Base-by-base conservation (phyloP, 1,140 invertebrate genomes). In the Cephus cinctus region DNA sequence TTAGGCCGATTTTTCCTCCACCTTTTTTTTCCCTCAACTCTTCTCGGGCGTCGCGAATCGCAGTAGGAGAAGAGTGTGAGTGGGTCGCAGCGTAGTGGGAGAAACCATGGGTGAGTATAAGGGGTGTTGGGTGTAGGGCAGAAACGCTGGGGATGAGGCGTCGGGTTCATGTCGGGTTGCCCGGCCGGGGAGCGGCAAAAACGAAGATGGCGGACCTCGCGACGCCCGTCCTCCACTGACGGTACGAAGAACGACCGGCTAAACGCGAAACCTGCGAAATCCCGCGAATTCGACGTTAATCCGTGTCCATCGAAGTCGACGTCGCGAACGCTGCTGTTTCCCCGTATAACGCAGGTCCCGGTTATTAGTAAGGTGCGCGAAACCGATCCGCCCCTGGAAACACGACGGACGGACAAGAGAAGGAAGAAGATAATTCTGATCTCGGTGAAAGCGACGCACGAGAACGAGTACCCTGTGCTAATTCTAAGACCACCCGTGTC, bases 191-290 rank as follows among this genome's bases (percentile, higher is more conserved):
- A 64, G 62, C 54, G 68, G 55, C 56, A 63, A 67, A 54, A 65
- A 65, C 48, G 55, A 69, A 69, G 65, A 68, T 68, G 67, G 67
- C 66, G 58, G 65, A 56, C 46, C 42, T 50, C 53, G 52, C 56
- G 59, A 61, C 56, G 47, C 46, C 56, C 56, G 57, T 50, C 48
- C 50, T 52, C 54, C 31, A 47, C 50, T 55, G 52, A 56, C 55
- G 54, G 54, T 39, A 40, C 11, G 11, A 38, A 50, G 21, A 27
- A 27, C 25, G 25, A 8, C 25, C 25, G 25, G 25, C 25, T n/a
- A n/a, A 22, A 21, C 38, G 20, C 38, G 19, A 40, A 22, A 40
- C 20, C 11, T 22, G 38, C 38, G 38, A 40, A 12, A 40, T n/a
- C 16, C 38, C 21, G 19, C 38, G n/a, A 22, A 40, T 22, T 22